Percentiles rank a stretch among this genome's conserved stretches.
These are phyloP conservation scores for Picathartes gymnocephalus DNA, from an alignment of 2,113 vertebrate genomes.

Conservation along the genomic window DNA sequence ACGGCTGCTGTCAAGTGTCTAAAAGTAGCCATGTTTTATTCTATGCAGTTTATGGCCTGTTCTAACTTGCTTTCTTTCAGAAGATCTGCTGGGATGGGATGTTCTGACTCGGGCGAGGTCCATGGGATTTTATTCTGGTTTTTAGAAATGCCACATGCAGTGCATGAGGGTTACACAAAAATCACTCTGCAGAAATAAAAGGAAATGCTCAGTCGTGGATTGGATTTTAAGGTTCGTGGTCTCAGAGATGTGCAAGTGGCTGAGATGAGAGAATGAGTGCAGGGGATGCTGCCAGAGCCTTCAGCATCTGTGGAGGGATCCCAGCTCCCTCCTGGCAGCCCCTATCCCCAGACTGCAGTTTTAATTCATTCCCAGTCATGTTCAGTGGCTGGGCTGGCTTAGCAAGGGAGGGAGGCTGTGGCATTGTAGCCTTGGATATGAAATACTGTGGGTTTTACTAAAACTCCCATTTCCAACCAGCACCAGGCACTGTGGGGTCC, in stretches of 20 bases:
- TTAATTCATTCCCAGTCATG: too few relatives aligned
- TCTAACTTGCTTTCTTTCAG: background rate
- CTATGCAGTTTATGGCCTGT: background rate
- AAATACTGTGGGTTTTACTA: background rate
- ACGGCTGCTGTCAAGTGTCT: background rate
- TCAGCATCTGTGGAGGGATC: accelerated
- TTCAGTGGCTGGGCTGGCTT: background rate
- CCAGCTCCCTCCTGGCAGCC: background rate
- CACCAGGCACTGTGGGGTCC: accelerated
- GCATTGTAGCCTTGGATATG: too few relatives aligned
- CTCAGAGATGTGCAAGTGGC: background rate
- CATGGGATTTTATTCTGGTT: background rate
- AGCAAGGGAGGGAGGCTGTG: accelerated
- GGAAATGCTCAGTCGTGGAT: accelerated
- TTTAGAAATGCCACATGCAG: background rate
- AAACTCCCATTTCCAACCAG: background rate
- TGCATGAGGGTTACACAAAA: background rate
- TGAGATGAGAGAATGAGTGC: background rate
- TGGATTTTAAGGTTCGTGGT: background rate
- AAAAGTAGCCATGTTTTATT: background rate
- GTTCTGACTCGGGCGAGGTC: background rate
- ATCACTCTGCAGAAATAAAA: background rate
- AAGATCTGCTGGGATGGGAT: background rate
- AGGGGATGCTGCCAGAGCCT: background rate
- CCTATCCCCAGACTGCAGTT: background rate